Percentiles rank a stretch among this genome's conserved stretches.
Evolutionary conservation across 2,797 vertebrate species (phyloP).

Genomic region (Natrix natrix): DNA sequence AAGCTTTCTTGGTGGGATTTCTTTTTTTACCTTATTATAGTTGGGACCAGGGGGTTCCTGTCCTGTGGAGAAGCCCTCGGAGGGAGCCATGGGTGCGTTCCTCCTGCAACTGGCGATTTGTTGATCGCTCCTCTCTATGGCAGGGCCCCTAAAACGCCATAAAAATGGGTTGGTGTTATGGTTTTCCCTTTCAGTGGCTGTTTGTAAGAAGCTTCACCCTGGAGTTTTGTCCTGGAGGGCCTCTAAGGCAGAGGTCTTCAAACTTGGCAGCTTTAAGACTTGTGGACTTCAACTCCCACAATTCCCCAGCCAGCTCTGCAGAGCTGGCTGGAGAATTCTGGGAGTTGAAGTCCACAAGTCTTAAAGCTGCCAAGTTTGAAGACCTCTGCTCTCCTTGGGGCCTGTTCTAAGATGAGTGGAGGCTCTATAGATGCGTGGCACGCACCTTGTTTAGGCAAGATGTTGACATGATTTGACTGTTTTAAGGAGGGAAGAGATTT

Average conservation of each 20-base stretch:
- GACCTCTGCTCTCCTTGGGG: background rate
- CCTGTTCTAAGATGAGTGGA: background rate
- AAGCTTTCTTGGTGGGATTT: background rate
- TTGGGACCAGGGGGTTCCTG: background rate
- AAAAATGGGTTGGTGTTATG: fast-evolving
- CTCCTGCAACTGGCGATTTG: fast-evolving
- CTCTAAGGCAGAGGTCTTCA: background rate
- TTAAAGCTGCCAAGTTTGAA: no score
- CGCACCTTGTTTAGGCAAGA: background rate
- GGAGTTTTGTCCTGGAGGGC: background rate
- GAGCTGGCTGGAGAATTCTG: no score
- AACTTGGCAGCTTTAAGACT: no score
- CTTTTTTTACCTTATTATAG: constrained; percentile 55
- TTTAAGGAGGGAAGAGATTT: background rate
- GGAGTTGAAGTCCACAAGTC: no score
- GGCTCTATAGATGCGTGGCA: background rate
- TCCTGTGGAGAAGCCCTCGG: fast-evolving
- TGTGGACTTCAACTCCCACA: no score
- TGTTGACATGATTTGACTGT: background rate
- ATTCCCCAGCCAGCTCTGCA: no score
- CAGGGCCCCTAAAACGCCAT: background rate
- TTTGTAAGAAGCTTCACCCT: background rate
- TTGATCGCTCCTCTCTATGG: background rate
- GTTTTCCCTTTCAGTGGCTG: background rate
- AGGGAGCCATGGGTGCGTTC: fast-evolving